Conservation (phyloP, 2,797 vertebrate species). For the Gadopsis bispinosus region DNA sequence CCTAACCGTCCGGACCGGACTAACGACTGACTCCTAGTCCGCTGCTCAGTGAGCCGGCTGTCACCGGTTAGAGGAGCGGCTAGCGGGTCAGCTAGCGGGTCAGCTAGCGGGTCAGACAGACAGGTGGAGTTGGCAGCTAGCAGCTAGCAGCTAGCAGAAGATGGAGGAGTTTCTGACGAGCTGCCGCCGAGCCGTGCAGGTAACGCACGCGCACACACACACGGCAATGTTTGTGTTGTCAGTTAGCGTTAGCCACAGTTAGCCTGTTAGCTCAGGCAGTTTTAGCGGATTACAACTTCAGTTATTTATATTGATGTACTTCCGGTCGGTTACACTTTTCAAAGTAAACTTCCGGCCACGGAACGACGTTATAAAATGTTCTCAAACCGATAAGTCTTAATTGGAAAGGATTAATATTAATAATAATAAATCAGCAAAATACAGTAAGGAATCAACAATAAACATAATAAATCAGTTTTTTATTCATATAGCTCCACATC, state of each 20-base stretch:
- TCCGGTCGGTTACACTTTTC: constrained; percentile 6
- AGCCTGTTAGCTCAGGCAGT: background rate
- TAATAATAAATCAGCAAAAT: too few species aligned
- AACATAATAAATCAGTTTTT: too few species aligned
- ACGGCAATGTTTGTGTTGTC: background rate
- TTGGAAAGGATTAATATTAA: too few species aligned
- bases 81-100: background rate
- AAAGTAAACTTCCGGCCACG: constrained; percentile 9
- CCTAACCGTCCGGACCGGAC: background rate
- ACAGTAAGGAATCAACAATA: too few species aligned
- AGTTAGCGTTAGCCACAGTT: background rate
- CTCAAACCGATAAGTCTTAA: background rate
- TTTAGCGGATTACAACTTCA: background rate
- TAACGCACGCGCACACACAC: constrained; percentile 54
- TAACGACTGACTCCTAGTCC: background rate
- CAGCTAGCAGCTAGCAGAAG: constrained; percentile 7
- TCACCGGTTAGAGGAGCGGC: background rate
- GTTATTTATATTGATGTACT: background rate
- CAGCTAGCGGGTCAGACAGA: background rate
- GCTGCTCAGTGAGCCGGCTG: background rate
- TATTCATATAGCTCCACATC: too few species aligned
- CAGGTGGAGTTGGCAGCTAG: constrained; percentile 10
- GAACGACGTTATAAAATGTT: background rate
- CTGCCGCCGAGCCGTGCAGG: constrained; percentile 71
- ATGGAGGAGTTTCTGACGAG: constrained; percentile 77